Evolutionary conservation across 2,888 invertebrate genomes (phyloP).

Genomic region (Oligia strigilis): DNA sequence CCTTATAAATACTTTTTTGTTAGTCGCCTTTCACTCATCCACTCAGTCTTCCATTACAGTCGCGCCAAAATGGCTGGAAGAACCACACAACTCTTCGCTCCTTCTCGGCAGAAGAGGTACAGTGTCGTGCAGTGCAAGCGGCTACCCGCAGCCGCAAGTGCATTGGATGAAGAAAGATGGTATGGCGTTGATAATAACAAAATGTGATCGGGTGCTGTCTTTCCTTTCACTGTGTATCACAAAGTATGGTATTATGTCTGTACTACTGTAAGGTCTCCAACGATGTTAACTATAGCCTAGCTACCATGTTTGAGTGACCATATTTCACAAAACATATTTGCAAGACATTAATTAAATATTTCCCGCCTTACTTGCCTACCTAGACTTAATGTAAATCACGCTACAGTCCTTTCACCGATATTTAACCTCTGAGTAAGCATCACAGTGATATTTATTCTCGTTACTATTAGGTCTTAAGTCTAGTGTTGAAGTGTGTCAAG

Average conservation of each 20-base stretch:
- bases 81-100: slow-evolving; percentile 93
- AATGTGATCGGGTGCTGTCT: neutral
- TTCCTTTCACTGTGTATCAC: neutral
- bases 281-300: neutral
- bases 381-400: neutral
- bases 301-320: neutral
- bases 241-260: neutral
- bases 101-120: slow-evolving; percentile 93
- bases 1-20: neutral
- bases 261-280: neutral
- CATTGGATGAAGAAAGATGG: slow-evolving; percentile 95
- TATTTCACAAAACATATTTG: neutral
- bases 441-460: neutral
- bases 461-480: too few relatives aligned
- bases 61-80: slow-evolving; percentile 94
- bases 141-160: slow-evolving; percentile 94
- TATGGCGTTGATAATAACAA: slow-evolving; percentile 67
- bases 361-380: neutral
- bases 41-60: slow-evolving; percentile 87
- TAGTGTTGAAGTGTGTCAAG: too few relatives aligned
- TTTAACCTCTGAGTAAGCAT: neutral
- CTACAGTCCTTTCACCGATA: neutral
- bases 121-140: slow-evolving; percentile 94
- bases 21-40: neutral
- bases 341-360: neutral